These are phyloP conservation scores for Trichomycterus rosablanca DNA, from an alignment of 2,113 vertebrate species.

Conservation along the genomic window DNA sequence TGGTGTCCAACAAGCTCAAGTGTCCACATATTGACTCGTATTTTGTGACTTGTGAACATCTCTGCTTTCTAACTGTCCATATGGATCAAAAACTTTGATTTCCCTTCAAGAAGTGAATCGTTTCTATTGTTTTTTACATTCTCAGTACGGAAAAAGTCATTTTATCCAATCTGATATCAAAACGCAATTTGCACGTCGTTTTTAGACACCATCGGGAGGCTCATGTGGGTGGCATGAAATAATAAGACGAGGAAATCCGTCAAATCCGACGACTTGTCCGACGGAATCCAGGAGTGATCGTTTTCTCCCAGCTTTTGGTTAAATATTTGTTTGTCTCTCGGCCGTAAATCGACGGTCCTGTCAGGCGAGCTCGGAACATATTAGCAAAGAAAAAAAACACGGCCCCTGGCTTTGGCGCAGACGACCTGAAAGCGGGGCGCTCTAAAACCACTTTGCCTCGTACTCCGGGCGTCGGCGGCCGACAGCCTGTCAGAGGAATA, in stretches of 20 bases:
- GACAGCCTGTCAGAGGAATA: slow-evolving; percentile 50
- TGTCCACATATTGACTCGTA: too few relatives aligned
- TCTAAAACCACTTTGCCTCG: slow-evolving; percentile 49
- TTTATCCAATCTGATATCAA: background rate
- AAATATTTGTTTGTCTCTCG: slow-evolving; percentile 30
- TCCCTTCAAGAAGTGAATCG: too few relatives aligned
- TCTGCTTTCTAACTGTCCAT: too few relatives aligned
- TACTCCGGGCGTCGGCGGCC: slow-evolving; percentile 20
- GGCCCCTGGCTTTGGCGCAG: slow-evolving; percentile 17
- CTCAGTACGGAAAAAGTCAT: too few relatives aligned
- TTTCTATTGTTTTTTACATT: too few relatives aligned
- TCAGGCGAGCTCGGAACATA: slow-evolving; percentile 32
- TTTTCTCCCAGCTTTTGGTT: slow-evolving; percentile 24
- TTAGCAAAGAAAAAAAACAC: slow-evolving; percentile 11
- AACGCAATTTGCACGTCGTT: slow-evolving; percentile 2
- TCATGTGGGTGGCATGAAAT: slow-evolving; percentile 20
- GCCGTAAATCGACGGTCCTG: slow-evolving; percentile 35
- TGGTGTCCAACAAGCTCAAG: too few relatives aligned
- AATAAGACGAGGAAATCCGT: slow-evolving; percentile 37
- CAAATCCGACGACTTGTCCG: slow-evolving; percentile 14
- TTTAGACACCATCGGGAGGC: background rate
- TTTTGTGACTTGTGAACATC: too few relatives aligned
- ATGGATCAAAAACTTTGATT: too few relatives aligned
- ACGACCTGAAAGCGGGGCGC: slow-evolving; percentile 34
- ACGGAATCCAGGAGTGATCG: slow-evolving; percentile 30